Base-by-base conservation (phyloP, 2,888 invertebrate species). In the Hirudinaria manillensis region DNA sequence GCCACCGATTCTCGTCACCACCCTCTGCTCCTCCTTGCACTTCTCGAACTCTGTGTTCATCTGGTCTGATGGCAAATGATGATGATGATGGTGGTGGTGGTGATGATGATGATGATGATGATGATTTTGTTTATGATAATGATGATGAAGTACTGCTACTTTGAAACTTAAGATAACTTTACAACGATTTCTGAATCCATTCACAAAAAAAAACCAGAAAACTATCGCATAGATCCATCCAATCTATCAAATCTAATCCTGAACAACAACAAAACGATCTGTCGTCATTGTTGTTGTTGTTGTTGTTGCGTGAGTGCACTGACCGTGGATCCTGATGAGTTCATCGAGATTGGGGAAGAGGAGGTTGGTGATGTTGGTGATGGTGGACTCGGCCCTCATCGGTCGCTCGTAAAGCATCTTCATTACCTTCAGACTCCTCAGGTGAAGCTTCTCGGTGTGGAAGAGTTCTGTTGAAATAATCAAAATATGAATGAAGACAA, bases 381-480 rank as follows among this genome's bases (percentile, higher is more conserved):
- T 88, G 36, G 91, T 88, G 80, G 86, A 89, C 72, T 86, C 89
- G 75, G 89, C 89, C 81, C 89, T 87, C 82, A 95, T 88, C 0
- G 93, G 93, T 6, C 72, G 24, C 80, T 91, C 91, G 73, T 61
- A 73, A 1, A 73, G 34, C 73, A 61, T 65, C 80, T 92, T 90
- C 72, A 96, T 88, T 3, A 94, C 92, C 84, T 92, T 92, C 80
- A 96, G 88, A 87, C 92, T 93, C 75, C 93, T 89, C 74, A 93
- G 91, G 87, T 95, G 94, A 27, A 93, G 91, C 78, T 91, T 89
- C 85, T 95, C 94, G 19, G 95, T 93, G 82, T 93, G 91, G 82
- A 88, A 87, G 77, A 89, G 83, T 83, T 89, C 89, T 88, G 84
- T 61, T 85, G 78, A 32, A 74, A 61, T 56, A 70, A 56, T 19